Conservation (phyloP, 2,113 vertebrate genomes). For the Monopterus albus region DNA sequence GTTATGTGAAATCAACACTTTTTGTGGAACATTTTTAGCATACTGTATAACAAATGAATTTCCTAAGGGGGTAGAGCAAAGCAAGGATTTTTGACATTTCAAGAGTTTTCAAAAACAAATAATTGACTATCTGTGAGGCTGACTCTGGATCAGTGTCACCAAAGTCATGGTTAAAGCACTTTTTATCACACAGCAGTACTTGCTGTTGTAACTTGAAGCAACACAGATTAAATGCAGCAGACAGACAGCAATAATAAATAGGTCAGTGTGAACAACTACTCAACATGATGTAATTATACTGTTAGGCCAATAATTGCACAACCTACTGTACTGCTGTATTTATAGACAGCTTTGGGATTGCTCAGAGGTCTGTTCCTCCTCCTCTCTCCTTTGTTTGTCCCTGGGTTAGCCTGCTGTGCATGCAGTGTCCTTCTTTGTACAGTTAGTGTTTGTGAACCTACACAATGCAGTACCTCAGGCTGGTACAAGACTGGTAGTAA, state of each 20-base stretch:
- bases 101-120: slow-evolving; percentile 26
- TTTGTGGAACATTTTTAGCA: no score
- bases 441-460: slow-evolving; percentile 36
- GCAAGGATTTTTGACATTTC: not conserved
- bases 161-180: not conserved
- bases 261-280: slow-evolving; percentile 59
- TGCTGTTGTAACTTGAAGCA: slow-evolving; percentile 23
- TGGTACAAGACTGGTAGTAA: slow-evolving; percentile 27
- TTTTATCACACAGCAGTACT: slow-evolving; percentile 8
- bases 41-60: no score
- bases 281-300: slow-evolving; percentile 58
- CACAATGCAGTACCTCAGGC: slow-evolving; percentile 48
- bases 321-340: slow-evolving; percentile 34
- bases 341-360: slow-evolving; percentile 31
- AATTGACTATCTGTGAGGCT: slow-evolving; percentile 1
- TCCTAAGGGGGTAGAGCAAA: no score
- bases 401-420: slow-evolving; percentile 40
- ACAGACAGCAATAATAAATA: slow-evolving; percentile 55
- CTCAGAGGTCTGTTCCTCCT: slow-evolving; percentile 32
- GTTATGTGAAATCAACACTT: no score
- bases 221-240: slow-evolving; percentile 22
- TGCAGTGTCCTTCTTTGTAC: slow-evolving; percentile 45
- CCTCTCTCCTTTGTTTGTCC: slow-evolving; percentile 33
- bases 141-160: slow-evolving; percentile 1
- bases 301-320: slow-evolving; percentile 47